These are phyloP conservation scores for Globodera rostochiensis DNA, from an alignment of 1,140 invertebrate species.

Conservation along the genomic window DNA sequence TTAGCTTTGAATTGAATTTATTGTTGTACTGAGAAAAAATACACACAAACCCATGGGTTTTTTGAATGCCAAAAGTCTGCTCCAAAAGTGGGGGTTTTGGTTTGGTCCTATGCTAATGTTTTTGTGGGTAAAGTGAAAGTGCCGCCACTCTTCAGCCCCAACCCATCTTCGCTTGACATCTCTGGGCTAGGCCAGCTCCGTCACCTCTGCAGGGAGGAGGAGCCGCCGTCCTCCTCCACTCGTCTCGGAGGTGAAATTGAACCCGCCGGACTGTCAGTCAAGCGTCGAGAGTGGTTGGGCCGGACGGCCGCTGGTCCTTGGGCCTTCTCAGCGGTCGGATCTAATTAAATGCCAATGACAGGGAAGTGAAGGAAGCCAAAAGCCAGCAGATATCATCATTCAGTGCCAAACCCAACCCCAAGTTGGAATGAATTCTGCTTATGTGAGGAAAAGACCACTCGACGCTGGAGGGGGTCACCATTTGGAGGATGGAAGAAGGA, in stretches of 20 bases:
- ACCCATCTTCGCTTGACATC: neutral
- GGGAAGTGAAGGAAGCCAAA: neutral
- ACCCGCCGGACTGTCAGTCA: neutral
- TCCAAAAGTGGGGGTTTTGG: slow-evolving; percentile 4
- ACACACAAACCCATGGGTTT: no score
- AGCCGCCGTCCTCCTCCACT: slow-evolving; percentile 2
- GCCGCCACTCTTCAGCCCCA: slow-evolving; percentile 1
- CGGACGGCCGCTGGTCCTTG: neutral
- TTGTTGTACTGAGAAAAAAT: no score
- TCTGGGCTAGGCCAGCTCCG: neutral
- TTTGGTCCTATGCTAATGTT: neutral
- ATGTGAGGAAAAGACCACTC: neutral
- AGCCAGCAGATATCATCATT: neutral
- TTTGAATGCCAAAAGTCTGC: no score
- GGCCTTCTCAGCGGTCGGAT: slow-evolving; percentile 7
- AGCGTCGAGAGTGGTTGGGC: slow-evolving; percentile 9
- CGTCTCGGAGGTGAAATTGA: slow-evolving; percentile 21
- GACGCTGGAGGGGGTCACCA: neutral
- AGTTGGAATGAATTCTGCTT: neutral
- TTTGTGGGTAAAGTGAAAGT: neutral
- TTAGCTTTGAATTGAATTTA: no score
- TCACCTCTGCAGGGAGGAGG: neutral
- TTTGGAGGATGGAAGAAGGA: neutral
- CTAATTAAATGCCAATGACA: slow-evolving; percentile 24
- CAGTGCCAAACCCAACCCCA: neutral